Percentiles rank a stretch among this genome's conserved stretches.
Evolutionary conservation across 1,140 invertebrate species (phyloP).

Genomic region (Bactericera cockerelli): DNA sequence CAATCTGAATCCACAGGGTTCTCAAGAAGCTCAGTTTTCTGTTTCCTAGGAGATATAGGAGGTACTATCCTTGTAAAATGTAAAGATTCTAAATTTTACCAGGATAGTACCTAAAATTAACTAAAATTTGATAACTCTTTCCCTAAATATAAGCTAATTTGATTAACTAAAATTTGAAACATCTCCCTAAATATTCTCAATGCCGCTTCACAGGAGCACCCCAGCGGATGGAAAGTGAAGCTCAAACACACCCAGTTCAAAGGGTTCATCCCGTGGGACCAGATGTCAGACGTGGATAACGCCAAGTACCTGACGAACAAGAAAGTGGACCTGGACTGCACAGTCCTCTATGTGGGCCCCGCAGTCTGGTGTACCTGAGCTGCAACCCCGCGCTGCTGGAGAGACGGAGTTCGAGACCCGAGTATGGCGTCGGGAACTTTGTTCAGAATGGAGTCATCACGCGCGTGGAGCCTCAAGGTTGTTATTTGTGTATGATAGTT

Average conservation of each 20-base stretch:
- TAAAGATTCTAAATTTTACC: too few species aligned
- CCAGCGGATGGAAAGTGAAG: background rate
- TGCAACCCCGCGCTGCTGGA: background rate
- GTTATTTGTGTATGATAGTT: too few species aligned
- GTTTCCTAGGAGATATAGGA: too few species aligned
- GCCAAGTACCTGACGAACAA: background rate
- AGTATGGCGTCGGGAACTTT: background rate
- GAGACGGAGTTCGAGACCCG: background rate
- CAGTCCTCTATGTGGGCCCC: background rate
- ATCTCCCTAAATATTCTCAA: too few species aligned
- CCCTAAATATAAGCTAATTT: too few species aligned
- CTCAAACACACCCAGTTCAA: background rate
- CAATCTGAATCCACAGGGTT: too few species aligned
- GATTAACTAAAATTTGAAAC: too few species aligned
- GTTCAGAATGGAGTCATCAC: background rate
- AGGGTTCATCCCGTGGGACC: background rate
- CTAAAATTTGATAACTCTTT: too few species aligned
- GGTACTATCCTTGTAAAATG: too few species aligned
- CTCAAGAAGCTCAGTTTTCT: too few species aligned
- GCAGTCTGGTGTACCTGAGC: background rate
- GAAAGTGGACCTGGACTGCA: background rate
- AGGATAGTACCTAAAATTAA: too few species aligned
- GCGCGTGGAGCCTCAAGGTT: too few species aligned
- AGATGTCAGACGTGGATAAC: background rate
- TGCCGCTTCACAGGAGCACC: background rate